Percentiles rank a stretch among this genome's conserved stretches.
phyloP scores from a whole-genome alignment of 1,140 invertebrate genomes.

The Bemisia tabaci region DNA sequence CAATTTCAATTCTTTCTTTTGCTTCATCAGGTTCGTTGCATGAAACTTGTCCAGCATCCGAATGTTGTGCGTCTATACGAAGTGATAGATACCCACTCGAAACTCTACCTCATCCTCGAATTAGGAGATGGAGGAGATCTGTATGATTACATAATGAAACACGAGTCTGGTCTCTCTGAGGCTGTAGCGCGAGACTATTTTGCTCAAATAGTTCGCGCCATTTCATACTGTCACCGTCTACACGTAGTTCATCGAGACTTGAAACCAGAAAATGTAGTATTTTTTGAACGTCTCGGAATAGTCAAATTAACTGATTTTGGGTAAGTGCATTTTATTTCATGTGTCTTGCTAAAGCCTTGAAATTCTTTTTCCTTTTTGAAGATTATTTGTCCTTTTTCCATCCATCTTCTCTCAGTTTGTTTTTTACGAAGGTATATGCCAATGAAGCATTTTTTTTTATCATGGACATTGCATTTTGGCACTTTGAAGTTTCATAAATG shows the following conservation, averaged over 20 bases:
- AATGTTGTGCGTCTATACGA: conserved; percentile 97
- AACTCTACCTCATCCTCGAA: conserved; percentile 91
- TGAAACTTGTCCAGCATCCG: conserved; percentile 98
- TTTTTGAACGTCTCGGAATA: conserved; percentile 91
- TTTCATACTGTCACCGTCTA: conserved; percentile 93
- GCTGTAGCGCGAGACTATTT: conserved; percentile 81
- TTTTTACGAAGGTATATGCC: no score
- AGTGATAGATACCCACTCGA: conserved; percentile 96
- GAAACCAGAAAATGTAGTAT: conserved; percentile 98
- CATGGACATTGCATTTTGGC: neutral
- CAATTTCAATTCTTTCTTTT: no score
- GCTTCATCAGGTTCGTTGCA: conserved; percentile 78
- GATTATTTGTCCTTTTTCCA: neutral
- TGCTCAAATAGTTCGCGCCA: conserved; percentile 89
- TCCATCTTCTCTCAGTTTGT: no score
- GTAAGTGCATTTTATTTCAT: conserved; percentile 13
- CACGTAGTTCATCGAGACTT: conserved; percentile 90
- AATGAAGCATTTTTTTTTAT: neutral
- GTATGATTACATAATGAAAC: conserved; percentile 98
- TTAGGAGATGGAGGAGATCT: conserved; percentile 97
- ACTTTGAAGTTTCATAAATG: no score
- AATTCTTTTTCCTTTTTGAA: neutral
- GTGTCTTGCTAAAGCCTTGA: no score
- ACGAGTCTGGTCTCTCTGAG: conserved; percentile 55
- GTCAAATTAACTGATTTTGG: conserved; percentile 99